Conservation (phyloP, 2,797 vertebrate genomes). For the Ctenosaura bakeri region DNA sequence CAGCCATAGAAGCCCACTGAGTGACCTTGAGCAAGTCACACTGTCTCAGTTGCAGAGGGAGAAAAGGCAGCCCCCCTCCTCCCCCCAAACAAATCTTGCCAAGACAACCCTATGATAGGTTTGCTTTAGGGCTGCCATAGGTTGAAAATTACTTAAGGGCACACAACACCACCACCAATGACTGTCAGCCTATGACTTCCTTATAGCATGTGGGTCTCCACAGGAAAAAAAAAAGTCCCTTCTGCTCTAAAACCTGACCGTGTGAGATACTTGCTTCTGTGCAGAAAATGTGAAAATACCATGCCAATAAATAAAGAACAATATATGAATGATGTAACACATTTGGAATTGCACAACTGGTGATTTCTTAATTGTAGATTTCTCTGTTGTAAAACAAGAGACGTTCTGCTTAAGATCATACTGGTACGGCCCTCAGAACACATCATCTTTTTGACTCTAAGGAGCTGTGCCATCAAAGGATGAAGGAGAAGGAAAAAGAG, state of each 20-base stretch:
- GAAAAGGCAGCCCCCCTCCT: too few relatives aligned
- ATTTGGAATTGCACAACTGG: slow-evolving; percentile 23
- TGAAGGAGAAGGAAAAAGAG: neutral
- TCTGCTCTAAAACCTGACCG: fast-evolving
- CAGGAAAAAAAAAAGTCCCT: neutral
- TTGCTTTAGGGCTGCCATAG: too few relatives aligned
- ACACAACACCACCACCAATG: too few relatives aligned
- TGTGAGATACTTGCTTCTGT: neutral
- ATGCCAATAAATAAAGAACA: slow-evolving; percentile 26
- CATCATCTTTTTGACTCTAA: slow-evolving; percentile 32
- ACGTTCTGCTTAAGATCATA: slow-evolving; percentile 9
- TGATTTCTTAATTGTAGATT: slow-evolving; percentile 2
- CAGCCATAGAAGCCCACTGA: too few relatives aligned
- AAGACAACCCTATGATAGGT: too few relatives aligned
- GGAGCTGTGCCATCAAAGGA: neutral
- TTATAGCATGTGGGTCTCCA: neutral
- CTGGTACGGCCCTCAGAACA: neutral
- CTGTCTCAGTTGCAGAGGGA: too few relatives aligned
- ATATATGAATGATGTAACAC: slow-evolving; percentile 13
- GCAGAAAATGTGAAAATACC: neutral
- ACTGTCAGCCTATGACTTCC: neutral
- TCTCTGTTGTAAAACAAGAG: neutral
- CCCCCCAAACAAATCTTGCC: too few relatives aligned
- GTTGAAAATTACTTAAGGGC: too few relatives aligned
- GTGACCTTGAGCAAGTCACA: too few relatives aligned